Evolutionary conservation across 2,797 vertebrate genomes (phyloP), one percentile per base, ranked within the genome.

Genomic region (Cephalopachus bancanus): DNA sequence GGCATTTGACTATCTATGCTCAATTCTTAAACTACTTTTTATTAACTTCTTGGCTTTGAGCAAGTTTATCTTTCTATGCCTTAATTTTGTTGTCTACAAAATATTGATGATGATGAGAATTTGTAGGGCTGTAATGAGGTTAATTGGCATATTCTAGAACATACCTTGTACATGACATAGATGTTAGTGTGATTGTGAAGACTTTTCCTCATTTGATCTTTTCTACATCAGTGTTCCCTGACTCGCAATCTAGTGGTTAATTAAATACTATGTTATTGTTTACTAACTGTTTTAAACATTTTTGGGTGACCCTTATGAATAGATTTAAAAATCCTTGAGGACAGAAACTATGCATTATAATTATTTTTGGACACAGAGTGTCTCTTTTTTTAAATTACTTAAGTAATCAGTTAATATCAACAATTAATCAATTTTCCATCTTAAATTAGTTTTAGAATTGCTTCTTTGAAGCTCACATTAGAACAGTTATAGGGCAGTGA

Each of bases 391-490:
- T 55, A 81, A 60, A 37, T 37, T 79, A 74, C 10, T 60, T 83
- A 93, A 88, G 64, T 81, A 91, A 71, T 69, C 59, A 71, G 37
- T 53, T 89, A 62, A n/a, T 71, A 83, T 65, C 85, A 95, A 89
- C 22, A 69, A 60, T 64, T 67, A 74, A 62, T 74, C 49, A 57
- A 49, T 95, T 87, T 96, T 90, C 71, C 91, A 75, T 26, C 16
- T 95, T 76, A 92, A 86, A 44, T 93, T 81, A 64, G 30, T 94
- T 96, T 92, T 93, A 89, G 53, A 97, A 28, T 37, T 97, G 2
- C 14, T 78, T 85, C 26, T 67, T 79, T 90, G 72, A 26, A 3
- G 44, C 60, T 12, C 24, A 74, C 20, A 87, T 86, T 74, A 94
- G 72, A 94, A 83, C 67, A 89, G 67, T 69, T 79, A 60, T 10